phyloP scores from a whole-genome alignment of 92 coral and sea anemone species.

The Montipora capitata region DNA sequence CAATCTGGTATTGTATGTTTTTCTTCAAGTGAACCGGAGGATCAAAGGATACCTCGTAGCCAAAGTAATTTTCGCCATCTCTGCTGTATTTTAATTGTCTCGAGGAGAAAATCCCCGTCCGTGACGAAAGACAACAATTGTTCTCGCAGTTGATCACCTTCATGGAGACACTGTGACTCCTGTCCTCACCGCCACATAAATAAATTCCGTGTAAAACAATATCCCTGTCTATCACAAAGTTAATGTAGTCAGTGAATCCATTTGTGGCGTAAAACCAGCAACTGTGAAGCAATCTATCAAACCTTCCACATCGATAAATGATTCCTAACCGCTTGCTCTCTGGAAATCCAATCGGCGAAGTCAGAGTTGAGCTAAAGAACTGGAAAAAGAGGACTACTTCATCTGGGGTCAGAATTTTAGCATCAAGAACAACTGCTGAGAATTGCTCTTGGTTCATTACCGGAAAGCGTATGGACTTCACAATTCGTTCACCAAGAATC shows the following conservation, averaged over 20 bases:
- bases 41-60: conserved; percentile 7
- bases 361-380: not conserved
- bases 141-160: not conserved
- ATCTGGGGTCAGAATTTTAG: not conserved
- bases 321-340: not conserved
- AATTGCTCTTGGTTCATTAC: conserved; percentile 30
- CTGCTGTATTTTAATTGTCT: not conserved
- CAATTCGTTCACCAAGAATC: conserved; percentile 21
- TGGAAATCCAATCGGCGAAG: not conserved
- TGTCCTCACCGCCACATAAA: conserved; percentile 1
- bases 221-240: not conserved
- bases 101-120: not conserved
- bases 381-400: not conserved
- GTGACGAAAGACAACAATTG: not conserved
- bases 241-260: not conserved
- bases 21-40: not conserved
- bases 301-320: not conserved
- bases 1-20: not conserved
- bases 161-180: not conserved
- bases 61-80: not conserved
- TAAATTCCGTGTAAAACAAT: not conserved
- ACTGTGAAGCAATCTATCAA: not conserved
- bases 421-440: conserved; percentile 14
- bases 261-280: not conserved
- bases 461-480: conserved; percentile 36